Evolutionary conservation across 2,797 vertebrate genomes (phyloP).

Genomic region (Rhinatrema bivittatum): DNA sequence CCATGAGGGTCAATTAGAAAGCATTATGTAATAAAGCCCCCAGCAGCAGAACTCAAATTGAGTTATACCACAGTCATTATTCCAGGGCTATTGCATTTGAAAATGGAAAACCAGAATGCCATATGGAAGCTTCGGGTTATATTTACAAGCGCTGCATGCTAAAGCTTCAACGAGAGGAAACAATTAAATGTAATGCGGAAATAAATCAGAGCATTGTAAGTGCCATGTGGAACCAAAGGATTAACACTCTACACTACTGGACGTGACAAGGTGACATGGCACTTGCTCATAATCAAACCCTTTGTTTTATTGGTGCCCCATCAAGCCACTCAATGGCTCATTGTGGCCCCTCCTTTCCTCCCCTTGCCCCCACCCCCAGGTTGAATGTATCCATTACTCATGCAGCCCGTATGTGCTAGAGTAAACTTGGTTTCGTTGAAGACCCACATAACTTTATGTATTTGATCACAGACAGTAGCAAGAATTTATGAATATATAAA

Average conservation of each 20-base stretch:
- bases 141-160: slow-evolving; percentile 66
- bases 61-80: slow-evolving; percentile 82
- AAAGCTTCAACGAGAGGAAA: slow-evolving; percentile 65
- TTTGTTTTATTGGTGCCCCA: slow-evolving; percentile 27
- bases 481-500: no score
- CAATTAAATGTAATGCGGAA: slow-evolving; percentile 63
- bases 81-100: slow-evolving; percentile 66
- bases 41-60: slow-evolving; percentile 92
- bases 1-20: slow-evolving; percentile 96
- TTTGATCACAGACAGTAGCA: no score
- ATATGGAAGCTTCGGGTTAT: slow-evolving; percentile 59
- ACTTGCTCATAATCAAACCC: slow-evolving; percentile 36
- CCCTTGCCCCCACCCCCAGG: no score
- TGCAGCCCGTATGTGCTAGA: no score
- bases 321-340: no score
- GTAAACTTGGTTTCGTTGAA: no score
- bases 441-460: no score
- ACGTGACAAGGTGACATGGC: slow-evolving; percentile 38
- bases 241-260: slow-evolving; percentile 38
- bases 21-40: slow-evolving; percentile 94
- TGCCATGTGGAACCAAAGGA: slow-evolving; percentile 44
- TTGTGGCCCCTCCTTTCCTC: no score
- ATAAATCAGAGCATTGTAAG: slow-evolving; percentile 56
- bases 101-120: slow-evolving; percentile 69
- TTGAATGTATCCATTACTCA: no score